Percentiles rank a stretch among this genome's conserved stretches.
Conservation (phyloP, 2,113 vertebrate species). For the Hippocampus mohnikei region DNA sequence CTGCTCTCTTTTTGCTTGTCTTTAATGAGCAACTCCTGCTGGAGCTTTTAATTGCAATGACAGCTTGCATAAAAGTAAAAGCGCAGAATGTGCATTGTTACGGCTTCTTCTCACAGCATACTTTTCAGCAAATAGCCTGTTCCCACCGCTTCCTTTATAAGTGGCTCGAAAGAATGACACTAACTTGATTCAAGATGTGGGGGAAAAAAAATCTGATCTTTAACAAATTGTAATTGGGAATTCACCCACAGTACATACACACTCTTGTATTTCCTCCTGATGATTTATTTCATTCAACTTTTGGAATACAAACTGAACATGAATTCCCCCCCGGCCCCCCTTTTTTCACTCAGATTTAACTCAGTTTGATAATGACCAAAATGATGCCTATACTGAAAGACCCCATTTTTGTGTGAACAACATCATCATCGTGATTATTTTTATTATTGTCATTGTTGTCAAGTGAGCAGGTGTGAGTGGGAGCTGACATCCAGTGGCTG, state of each 20-base stretch:
- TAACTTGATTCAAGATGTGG: constrained; percentile 27
- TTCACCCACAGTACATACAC: background rate
- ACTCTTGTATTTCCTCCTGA: constrained; percentile 4
- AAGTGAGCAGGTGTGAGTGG: constrained; percentile 67
- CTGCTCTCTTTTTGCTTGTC: background rate
- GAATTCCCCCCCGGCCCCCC: too few relatives aligned
- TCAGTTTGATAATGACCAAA: constrained; percentile 17
- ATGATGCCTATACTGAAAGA: background rate
- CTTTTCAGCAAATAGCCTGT: constrained; percentile 20
- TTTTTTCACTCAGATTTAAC: constrained; percentile 14
- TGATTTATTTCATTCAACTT: background rate
- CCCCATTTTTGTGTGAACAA: constrained; percentile 16
- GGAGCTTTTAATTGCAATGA: constrained; percentile 5
- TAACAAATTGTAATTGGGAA: constrained; percentile 28
- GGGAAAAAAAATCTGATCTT: constrained; percentile 28
- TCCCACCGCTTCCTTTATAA: background rate
- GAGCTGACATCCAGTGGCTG: constrained; percentile 59
- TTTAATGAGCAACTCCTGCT: background rate
- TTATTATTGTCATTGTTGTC: background rate
- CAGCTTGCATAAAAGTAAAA: background rate
- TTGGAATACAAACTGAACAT: background rate
- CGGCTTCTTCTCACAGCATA: constrained; percentile 18
- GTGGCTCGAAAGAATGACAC: background rate
- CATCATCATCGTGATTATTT: background rate
- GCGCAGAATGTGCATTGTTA: constrained; percentile 1